A percentile compares a stretch with the other conserved stretches of the same genome.
phyloP scores from a whole-genome alignment of 2,797 vertebrate species.

The Xenops minutus region DNA sequence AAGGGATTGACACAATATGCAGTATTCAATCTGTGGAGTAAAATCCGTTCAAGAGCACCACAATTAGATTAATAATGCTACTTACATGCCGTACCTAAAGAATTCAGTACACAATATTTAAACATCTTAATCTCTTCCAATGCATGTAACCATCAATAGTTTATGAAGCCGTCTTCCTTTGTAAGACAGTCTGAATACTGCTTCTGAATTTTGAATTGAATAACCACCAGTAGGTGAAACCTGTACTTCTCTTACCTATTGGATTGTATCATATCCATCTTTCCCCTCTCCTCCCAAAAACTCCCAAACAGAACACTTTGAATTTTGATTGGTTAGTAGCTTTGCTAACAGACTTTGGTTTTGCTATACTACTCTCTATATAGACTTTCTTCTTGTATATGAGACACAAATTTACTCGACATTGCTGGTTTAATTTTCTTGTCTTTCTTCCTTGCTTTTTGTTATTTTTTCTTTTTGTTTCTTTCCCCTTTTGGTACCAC shows the following conservation, averaged over 20 bases:
- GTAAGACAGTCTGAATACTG: not conserved
- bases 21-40: not conserved
- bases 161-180: not conserved
- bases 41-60: not conserved
- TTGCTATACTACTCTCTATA: not conserved
- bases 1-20: not conserved
- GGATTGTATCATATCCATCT: not conserved
- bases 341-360: not conserved
- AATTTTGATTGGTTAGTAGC: not conserved
- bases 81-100: not conserved
- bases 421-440: not conserved
- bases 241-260: not conserved
- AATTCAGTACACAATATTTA: not conserved
- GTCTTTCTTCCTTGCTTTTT: not conserved
- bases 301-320: not conserved
- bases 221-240: not conserved
- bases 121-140: not conserved
- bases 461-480: not conserved
- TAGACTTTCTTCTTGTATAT: not conserved
- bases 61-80: constrained; percentile 9
- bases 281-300: accelerated
- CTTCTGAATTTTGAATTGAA: not conserved
- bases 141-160: not conserved
- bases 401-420: not conserved
- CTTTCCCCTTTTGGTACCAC: not conserved